Base-by-base conservation (phyloP, 2,113 vertebrate genomes). In the Gnathonemus echidnorhynchus region DNA sequence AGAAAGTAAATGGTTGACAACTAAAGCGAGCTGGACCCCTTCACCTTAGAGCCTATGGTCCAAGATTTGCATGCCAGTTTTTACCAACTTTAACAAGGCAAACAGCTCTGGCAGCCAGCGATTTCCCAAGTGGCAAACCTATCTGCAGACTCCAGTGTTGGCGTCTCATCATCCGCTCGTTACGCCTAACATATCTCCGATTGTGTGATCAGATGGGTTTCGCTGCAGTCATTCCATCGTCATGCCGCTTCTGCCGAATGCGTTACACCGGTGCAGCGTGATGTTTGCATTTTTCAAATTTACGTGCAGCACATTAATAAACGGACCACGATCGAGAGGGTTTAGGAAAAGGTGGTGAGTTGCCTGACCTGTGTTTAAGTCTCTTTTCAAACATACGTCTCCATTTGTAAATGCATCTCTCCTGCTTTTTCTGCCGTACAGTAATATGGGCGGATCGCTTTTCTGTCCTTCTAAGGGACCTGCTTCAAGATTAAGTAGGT, bases 381-480 rank as follows among this genome's bases (percentile, higher is more conserved):
- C 90, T 94, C 94, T 94, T 94, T 94, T 94, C 94, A 96, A 93
- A 95, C 93, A 94, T 94, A 91, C 92, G 93, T 94, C 94, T 95
- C 93, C 94, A 94, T 95, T 96, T 93, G 92, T 93, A 93, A 94
- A 95, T 94, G 92, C 95, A 95, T 95, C 94, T 92, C 94, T 94
- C 93, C 93, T 95, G 94, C 93, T 92, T 92, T 52, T 94, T 94
- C 94, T 94, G 93, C 92, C 92, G 91, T 95, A 94, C 95, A 93
- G 95, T 95, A 95, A 94, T 96, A 95, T 93, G 93, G 91, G 92
- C 94, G 94, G 94, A 96, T 96, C 95, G 92, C 93, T 92, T 96
- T 97, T 96, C 97, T 96, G 95, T 94, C 94, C 96, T 94, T 96
- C 94, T 94, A 96, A 96, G 95, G 95, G 95, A 95, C 94, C 93